Evolutionary conservation across 2,113 vertebrate genomes (phyloP).

Genomic region (Tragelaphus buxtoni): DNA sequence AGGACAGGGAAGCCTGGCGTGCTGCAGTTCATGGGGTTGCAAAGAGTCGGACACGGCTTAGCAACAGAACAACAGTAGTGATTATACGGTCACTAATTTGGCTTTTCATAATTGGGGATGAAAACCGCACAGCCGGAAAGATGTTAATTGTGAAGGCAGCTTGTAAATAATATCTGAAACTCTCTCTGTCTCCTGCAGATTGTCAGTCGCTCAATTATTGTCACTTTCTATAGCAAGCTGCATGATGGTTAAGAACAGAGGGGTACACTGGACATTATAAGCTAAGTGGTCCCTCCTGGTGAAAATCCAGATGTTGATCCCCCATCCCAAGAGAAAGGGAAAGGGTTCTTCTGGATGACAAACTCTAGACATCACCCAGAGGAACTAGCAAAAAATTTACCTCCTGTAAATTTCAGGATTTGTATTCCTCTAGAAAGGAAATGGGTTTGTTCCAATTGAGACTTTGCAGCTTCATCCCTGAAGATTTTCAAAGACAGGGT

Average conservation of each 20-base stretch:
- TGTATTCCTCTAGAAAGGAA: background rate
- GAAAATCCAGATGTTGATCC: background rate
- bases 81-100: background rate
- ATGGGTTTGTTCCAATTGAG: background rate
- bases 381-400: background rate
- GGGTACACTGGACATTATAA: background rate
- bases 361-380: background rate
- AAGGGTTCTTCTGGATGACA: background rate
- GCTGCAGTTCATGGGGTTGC: background rate
- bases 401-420: background rate
- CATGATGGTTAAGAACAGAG: background rate
- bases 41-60: background rate
- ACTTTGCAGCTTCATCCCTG: background rate
- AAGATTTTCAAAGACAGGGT: background rate
- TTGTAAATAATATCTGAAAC: background rate
- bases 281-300: background rate
- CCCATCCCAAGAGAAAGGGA: background rate
- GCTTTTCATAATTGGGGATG: background rate
- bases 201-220: background rate
- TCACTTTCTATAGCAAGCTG: background rate
- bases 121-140: background rate
- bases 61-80: background rate
- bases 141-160: background rate
- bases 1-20: background rate
- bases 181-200: background rate